A percentile compares a stretch with the other conserved stretches of the same genome.
Evolutionary conservation across 2,113 vertebrate species (phyloP).

Genomic region (Entomyzon cyanotis): DNA sequence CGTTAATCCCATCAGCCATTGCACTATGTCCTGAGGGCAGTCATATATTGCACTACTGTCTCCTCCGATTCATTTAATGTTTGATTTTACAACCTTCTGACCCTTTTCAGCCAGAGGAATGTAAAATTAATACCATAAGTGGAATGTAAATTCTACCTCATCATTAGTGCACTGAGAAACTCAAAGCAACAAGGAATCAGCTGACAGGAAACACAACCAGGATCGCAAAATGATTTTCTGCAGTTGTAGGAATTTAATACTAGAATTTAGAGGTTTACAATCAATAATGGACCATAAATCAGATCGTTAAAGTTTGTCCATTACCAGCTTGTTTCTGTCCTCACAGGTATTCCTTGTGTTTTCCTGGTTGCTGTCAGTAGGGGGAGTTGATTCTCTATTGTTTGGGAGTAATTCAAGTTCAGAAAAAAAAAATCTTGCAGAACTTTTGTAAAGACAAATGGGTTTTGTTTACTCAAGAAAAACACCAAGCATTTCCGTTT

Average conservation of each 20-base stretch:
- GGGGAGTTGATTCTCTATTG: constrained; percentile 94
- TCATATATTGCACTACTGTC: constrained; percentile 83
- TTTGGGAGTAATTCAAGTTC: constrained; percentile 61
- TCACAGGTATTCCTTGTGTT: constrained; percentile 66
- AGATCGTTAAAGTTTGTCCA: constrained; percentile 73
- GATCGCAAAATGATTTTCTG: constrained; percentile 72
- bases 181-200: constrained; percentile 70
- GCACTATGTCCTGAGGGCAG: constrained; percentile 81
- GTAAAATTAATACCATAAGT: constrained; percentile 87
- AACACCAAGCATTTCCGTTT: background rate
- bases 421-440: background rate
- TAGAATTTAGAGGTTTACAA: constrained; percentile 79
- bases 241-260: constrained; percentile 77
- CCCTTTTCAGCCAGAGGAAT: constrained; percentile 83
- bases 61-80: constrained; percentile 84
- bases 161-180: constrained; percentile 74
- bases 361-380: constrained; percentile 84
- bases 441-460: constrained; percentile 3
- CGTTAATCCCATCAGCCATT: constrained; percentile 82
- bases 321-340: constrained; percentile 63
- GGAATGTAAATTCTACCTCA: constrained; percentile 81
- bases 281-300: constrained; percentile 78
- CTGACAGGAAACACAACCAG: constrained; percentile 74
- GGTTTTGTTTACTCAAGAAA: background rate
- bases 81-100: constrained; percentile 85